Evolutionary conservation across 2,113 vertebrate genomes (phyloP), one percentile per base, ranked within the genome.

Genomic region (Sialia sialis): DNA sequence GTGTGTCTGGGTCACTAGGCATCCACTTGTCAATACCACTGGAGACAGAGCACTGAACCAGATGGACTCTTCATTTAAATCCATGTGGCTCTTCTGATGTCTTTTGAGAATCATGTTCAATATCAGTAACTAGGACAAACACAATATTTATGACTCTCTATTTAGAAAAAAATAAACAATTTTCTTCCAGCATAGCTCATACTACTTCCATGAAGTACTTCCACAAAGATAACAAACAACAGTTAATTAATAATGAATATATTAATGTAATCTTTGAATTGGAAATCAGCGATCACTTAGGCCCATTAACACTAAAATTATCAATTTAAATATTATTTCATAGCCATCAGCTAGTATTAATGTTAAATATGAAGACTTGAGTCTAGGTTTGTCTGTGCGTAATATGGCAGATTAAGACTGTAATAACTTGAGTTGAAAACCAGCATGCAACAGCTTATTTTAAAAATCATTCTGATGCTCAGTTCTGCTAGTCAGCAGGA

Each of bases 401-500:
- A 80, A 75, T 46, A 72, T 30, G 77, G 52, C 51, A 95, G 96
- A 92, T 91, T 75, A 78, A 81, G 80, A 68, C 70, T 60, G 13
- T 49, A 87, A 64, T 81, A 92, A 90, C 52, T 60, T 32, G 15
- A 82, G 43, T 59, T 56, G 48, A 90, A 91, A 93, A 90, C 0
- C 74, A 64, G 76, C 63, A 90, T 34, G 63, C 66, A 96, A 75
- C 54, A 84, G 70, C 80, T 91, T 82, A 83, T 91, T 92, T 85
- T 74, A 62, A 80, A 93, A 94, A 93, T 70, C 17, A 67, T 84
- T 92, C 46, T 41, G 49, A 60, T 60, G 73, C 39, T 96, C 69
- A 70, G 58, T 73, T 79, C 48, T 94, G 77, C 83, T 85, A 73
- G 78, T 94, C 90, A 95, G 90, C 66, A 96, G 88, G 90, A 90